Evolutionary conservation across 2,113 vertebrate species (phyloP).

Genomic region (Upupa epops): DNA sequence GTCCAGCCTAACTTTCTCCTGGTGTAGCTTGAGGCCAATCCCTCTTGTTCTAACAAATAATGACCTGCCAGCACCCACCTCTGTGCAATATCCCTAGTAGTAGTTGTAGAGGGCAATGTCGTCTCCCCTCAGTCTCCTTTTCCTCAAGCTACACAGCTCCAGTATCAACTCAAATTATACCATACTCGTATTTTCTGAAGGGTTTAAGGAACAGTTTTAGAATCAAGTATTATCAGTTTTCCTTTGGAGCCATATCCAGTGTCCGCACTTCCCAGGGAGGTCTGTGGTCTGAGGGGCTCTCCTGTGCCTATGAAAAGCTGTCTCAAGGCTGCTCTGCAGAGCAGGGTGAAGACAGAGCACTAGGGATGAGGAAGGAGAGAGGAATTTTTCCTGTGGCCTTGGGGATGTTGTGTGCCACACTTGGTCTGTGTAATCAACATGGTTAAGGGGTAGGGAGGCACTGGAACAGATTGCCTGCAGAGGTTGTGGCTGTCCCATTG

Average conservation of each 20-base stretch:
- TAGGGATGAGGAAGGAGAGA: not conserved
- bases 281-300: not conserved
- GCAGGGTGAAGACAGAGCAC: not conserved
- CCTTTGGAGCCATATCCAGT: not conserved
- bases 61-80: no score
- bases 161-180: not conserved
- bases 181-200: not conserved
- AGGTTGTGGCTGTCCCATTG: no score
- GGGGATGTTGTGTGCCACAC: not conserved
- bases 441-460: not conserved
- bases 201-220: not conserved
- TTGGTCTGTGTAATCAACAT: not conserved
- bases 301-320: not conserved
- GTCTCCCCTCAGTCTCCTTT: no score
- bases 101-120: no score
- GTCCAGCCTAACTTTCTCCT: no score
- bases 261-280: not conserved
- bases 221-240: not conserved
- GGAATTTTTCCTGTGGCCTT: not conserved
- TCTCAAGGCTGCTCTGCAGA: fast-evolving
- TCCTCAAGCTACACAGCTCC: not conserved
- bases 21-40: no score
- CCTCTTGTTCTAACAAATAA: no score
- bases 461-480: no score
- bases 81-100: no score